phyloP scores from a whole-genome alignment of 2,113 vertebrate genomes.

The Oncorhynchus kisutch region DNA sequence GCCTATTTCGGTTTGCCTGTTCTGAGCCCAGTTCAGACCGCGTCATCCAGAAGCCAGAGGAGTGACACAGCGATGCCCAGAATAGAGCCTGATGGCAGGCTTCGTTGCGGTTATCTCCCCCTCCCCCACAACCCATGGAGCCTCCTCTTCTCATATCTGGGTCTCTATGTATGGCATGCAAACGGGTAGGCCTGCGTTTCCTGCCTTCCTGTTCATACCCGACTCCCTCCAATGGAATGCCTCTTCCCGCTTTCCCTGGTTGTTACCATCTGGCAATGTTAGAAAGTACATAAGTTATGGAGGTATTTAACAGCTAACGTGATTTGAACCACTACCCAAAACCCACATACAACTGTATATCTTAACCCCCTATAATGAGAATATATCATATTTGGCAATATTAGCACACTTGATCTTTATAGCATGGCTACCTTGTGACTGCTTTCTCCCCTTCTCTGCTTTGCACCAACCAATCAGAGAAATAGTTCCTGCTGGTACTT shows the following conservation, averaged over 20 bases:
- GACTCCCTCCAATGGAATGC: constrained; percentile 17
- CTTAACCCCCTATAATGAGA: too few relatives aligned
- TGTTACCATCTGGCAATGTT: not conserved
- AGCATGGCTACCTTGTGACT: not conserved
- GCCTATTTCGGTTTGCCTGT: not conserved
- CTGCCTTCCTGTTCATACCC: constrained; percentile 30
- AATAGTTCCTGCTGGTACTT: constrained; percentile 15
- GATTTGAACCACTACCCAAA: too few relatives aligned
- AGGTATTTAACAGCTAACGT: too few relatives aligned
- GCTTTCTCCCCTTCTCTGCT: not conserved
- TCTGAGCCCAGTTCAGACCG: not conserved
- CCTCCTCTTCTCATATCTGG: constrained; percentile 23
- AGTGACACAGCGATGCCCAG: constrained; percentile 56
- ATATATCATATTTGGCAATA: too few relatives aligned
- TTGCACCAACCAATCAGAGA: constrained; percentile 45
- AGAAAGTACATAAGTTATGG: not conserved
- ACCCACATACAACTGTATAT: too few relatives aligned
- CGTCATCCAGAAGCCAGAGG: constrained; percentile 36
- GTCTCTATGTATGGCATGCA: constrained; percentile 29
- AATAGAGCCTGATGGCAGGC: constrained; percentile 66
- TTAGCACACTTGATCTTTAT: too few relatives aligned
- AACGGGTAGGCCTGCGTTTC: constrained; percentile 23
- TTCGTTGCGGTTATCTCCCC: constrained; percentile 33
- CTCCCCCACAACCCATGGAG: not conserved
- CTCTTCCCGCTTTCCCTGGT: not conserved